Evolutionary conservation across 2,113 vertebrate species (phyloP), one percentile per base, ranked within the genome.

Genomic region (Penelope pileata): DNA sequence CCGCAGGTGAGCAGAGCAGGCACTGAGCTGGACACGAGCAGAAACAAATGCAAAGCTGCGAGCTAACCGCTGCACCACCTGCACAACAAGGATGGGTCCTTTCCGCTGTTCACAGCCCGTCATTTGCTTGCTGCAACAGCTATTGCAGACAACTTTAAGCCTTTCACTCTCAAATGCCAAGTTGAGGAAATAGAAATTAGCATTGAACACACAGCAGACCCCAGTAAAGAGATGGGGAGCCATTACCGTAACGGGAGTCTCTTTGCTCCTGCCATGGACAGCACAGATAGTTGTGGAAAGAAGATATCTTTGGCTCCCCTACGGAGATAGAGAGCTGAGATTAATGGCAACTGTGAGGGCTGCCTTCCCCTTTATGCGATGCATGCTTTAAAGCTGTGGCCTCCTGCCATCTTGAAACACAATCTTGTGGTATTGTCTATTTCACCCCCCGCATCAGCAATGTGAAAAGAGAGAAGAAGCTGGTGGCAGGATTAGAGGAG

Each of bases 321-420:
- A 82, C 93, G 93, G 95, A 96, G 93, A 93, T 78, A 7, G 10
- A 78, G 88, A 53, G 77, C 92, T 91, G 83, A 97, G 92, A 95
- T 96, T 93, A 93, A 92, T 54, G 62, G 94, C 92, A 96, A 94
- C 93, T 95, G 80, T 17, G 74, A 84, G 81, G 83, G 88, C 88
- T 95, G 95, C 85, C 64, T 75, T 81, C 69, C 73, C 69, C 90
- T 94, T 94, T 79, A 91, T 90, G 69, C 4, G 48, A 88, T 21
- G 80, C 88, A 42, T 90, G 90, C 95, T 62, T 96, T 86, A 84
- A 66, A 93, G 92, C 69, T 29, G 66, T 97, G 95, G 95, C 94
- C 88, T 97, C 83, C 91, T 96, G 93, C 94, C 95, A 95, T 94
- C 95, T 95, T 26, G 93, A 97, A 97, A 97, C 77, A 88, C 53